These are phyloP conservation scores for Sarcophaga subvicina DNA, from an alignment of 2,888 invertebrate genomes.

Conservation along the genomic window DNA sequence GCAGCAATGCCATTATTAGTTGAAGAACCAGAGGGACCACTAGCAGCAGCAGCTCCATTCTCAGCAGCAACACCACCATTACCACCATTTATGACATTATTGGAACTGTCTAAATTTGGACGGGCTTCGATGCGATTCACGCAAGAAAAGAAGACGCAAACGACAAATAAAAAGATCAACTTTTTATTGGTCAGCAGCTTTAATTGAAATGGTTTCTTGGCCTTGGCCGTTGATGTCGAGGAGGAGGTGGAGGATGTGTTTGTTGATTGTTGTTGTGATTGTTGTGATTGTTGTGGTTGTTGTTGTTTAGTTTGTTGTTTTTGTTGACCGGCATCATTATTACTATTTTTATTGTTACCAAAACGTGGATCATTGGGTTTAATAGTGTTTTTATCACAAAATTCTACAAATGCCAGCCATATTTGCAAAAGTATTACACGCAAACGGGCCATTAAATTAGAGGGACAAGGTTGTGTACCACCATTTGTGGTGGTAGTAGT, in stretches of 20 bases:
- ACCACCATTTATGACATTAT: constrained; percentile 31
- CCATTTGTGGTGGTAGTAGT: constrained; percentile 4
- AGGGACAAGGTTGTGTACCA: constrained; percentile 1
- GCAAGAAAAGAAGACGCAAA: constrained; percentile 75
- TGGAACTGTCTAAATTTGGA: constrained; percentile 76
- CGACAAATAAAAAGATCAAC: constrained; percentile 72
- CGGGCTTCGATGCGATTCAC: constrained; percentile 77
- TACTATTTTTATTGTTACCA: constrained; percentile 30
- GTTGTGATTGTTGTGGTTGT: neutral
- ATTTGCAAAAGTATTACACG: constrained; percentile 62
- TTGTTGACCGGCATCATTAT: neutral
- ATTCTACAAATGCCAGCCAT: constrained; percentile 71
- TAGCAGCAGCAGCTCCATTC: neutral
- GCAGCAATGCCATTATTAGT: constrained; percentile 41
- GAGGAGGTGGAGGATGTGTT: neutral
- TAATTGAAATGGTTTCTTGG: constrained; percentile 54
- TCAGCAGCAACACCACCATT: neutral
- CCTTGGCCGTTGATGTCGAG: constrained; percentile 5
- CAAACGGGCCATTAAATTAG: constrained; percentile 34
- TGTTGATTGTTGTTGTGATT: constrained; percentile 23
- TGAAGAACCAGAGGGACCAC: neutral
- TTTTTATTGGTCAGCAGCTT: constrained; percentile 72
- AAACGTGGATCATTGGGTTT: constrained; percentile 71
- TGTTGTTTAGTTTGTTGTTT: neutral
- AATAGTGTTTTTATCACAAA: constrained; percentile 72